Evolutionary conservation across 1,140 invertebrate species (phyloP).

Genomic region (Arion vulgaris): DNA sequence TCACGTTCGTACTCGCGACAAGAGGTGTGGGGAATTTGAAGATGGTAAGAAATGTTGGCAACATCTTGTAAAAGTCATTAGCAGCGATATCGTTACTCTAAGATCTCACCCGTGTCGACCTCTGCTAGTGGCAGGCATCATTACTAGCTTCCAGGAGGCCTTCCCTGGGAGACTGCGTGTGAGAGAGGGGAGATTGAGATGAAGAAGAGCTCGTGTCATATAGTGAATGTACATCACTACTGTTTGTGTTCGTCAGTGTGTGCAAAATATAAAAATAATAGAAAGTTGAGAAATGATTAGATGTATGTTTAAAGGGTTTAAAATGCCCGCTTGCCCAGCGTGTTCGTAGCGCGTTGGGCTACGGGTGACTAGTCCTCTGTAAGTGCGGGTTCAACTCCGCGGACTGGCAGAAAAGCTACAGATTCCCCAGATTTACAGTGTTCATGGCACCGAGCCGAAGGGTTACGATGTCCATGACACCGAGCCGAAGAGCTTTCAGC

Average conservation of each 20-base stretch:
- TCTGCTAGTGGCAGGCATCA: background rate
- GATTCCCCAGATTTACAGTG: no score
- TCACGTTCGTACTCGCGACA: background rate
- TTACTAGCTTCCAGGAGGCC: background rate
- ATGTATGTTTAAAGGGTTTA: no score
- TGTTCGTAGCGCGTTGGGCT: no score
- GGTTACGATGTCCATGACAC: no score
- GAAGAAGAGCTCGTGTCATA: background rate
- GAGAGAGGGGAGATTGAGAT: background rate
- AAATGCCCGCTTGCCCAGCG: no score
- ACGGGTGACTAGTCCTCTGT: no score
- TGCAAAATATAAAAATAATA: background rate
- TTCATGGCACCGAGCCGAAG: no score
- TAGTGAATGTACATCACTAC: background rate
- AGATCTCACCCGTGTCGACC: constrained; percentile 9
- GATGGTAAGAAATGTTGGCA: constrained; percentile 11
- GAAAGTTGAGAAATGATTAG: no score
- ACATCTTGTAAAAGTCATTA: background rate
- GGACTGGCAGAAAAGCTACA: no score
- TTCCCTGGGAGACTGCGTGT: background rate
- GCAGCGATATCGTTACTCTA: constrained; percentile 9
- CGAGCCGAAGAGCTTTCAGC: no score
- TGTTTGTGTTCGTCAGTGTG: background rate
- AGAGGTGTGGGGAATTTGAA: background rate
- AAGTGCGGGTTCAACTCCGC: no score